Evolutionary conservation across 2,797 vertebrate species (phyloP), one percentile per base, ranked within the genome.

Genomic region (Pelobates cultripes): DNA sequence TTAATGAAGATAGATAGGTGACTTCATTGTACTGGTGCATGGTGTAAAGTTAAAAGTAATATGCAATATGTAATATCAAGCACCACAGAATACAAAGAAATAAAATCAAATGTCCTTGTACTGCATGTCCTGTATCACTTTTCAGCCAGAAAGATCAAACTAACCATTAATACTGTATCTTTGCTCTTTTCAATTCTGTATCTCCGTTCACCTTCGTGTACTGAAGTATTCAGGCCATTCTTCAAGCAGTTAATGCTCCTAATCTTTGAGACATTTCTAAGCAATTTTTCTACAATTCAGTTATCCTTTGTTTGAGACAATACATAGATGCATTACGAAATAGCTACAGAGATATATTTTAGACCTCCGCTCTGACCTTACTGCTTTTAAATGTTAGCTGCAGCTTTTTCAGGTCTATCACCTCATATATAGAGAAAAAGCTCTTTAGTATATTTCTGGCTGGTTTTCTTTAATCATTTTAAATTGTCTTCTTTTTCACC

Each of bases 291-390:
- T 15, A 70, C 69, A 45, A 45, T 70, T 43, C 15, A 70, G 69
- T 47, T 70, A 70, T 43, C 67, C 63, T 69, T 43, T 69, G 41
- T 43, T 69, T 69, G 44, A 44, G n/a, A 70, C 64, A 67, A 67
- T 69, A 69, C 14, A 70, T 43, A 13, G n/a, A 70, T 47, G 44
- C 43, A n/a, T 70, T 17, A 70, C 47, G 4, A n/a, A 70, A 70
- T 47, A 44, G 69, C 13, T 43, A 70, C 43, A n/a, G 41, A 47
- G 43, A 7, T 70, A 70, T 45, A n/a, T 45, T n/a, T 70, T 47
- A 9, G 69, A 44, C 69, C 69, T 70, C 9, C 13, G 67, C 9
- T 42, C 67, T 69, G 67, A 69, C 42, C 10, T 69, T 69, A 14
- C 40, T 69, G 67, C 67, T 0, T 69, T 42, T 69, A 69, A 67